Base-by-base conservation (phyloP, 2,113 vertebrate species). In the Chaetodon trifascialis region DNA sequence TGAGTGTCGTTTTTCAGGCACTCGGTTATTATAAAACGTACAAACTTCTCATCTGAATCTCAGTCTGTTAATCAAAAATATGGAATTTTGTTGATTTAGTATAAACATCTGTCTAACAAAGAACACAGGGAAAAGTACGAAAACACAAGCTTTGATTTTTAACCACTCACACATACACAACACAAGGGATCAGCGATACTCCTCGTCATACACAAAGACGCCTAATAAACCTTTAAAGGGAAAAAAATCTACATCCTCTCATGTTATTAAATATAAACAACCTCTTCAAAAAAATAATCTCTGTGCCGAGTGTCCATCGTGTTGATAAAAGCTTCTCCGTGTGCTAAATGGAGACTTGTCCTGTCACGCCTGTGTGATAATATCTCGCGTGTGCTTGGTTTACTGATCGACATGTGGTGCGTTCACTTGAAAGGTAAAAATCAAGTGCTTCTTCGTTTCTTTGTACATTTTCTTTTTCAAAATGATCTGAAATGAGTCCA, bases 201-300 rank as follows among this genome's bases (percentile, higher is more conserved):
- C 73, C 77, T 52, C 25, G 2, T 64, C 67, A 84, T 11, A 36
- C 47, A 88, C 76, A 51, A 30, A 79, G 79, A 84, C 44, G 5
- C 21, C 34, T 58, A 87, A 71, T 11, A 76, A 83, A 70, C 34
- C 2, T 69, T 83, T 44, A 47, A 55, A 30, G 4, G 51, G 19
- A 55, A 80, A 74, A 80, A 82, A 86, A 87, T 90, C 83, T 85
- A 89, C 86, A 92, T 73, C 86, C 55, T 78, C 79, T 88, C 52
- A 73, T 77, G 78, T 74, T 76, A 91, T 93, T 91, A 93, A 93
- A 93, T 93, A 95, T 89, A 88, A 90, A 93, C 92, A 90, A 72
- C 54, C 42, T 84, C 80, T 77, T 73, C 64, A 76, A 74, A 91
- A 91, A 88, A 85, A 91, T 82, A 90, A 93, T 91, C 88, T 93